Evolutionary conservation across 2,113 vertebrate genomes (phyloP), one percentile per base, ranked within the genome.

Genomic region (Burhinus oedicnemus): DNA sequence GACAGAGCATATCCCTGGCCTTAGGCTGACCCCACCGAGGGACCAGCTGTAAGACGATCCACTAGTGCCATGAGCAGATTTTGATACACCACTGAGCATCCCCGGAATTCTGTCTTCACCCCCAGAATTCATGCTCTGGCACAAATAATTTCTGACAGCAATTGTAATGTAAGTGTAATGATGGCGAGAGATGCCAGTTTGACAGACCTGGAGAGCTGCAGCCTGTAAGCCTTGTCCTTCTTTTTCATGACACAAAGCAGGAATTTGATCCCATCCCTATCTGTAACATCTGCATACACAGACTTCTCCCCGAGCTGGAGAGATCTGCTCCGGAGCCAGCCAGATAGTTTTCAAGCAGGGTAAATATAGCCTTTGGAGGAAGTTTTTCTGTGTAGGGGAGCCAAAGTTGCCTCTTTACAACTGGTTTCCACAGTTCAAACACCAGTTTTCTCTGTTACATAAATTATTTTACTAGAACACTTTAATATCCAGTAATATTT

Each of bases 391-490:
- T 93, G 89, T 94, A 92, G 58, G 57, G 49, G 93, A 92, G 96
- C 95, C 96, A 96, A 96, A n/a, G 75, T 95, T 95, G 70, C 70
- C 87, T 92, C 89, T 96, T 97, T 95, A 95, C 94, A 97, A 95
- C 91, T 85, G 93, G 90, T 95, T 96, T 96, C 95, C 93, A 96
- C 92, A 96, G 92, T 95, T 96, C 93, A 93, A 95, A 97, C 96
- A 93, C 90, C 82, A 81, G 8, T 92, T 89, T 90, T 97, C 85
- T 96, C 92, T 97, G 88, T 86, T 92, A 86, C 88, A 97, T 96
- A 93, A 95, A 97, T 96, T 95, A 96, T 97, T 96, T 94, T 95
- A 96, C 88, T 96, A 95, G 88, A 96, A 81, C 95, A 93, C 88
- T 96, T 96, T 94, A 96, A 97, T 93, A 94, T 90, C 83, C 88